Conservation (phyloP, 2,113 vertebrate species). For the Prinia subflava region DNA sequence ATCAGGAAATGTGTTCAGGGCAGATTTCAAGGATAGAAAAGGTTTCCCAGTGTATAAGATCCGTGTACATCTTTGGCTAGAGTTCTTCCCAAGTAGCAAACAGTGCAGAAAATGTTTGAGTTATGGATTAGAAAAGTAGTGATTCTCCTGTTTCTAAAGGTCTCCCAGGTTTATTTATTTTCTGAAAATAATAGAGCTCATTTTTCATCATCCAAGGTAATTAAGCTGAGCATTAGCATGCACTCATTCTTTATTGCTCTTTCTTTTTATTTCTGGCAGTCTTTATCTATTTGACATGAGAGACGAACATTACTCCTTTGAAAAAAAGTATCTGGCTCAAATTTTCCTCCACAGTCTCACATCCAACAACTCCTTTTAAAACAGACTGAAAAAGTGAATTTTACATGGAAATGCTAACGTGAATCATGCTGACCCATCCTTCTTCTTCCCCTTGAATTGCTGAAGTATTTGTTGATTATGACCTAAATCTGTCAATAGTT, state of each 20-base stretch:
- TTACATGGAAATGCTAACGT: background rate
- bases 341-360: background rate
- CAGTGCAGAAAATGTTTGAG: background rate
- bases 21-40: background rate
- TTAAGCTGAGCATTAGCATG: background rate
- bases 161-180: background rate
- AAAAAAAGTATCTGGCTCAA: background rate
- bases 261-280: background rate
- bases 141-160: background rate
- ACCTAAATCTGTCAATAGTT: background rate
- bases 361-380: background rate
- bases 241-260: background rate
- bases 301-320: background rate
- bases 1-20: background rate
- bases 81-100: background rate
- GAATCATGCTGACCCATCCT: background rate
- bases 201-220: conserved; percentile 19
- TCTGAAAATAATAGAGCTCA: conserved; percentile 13
- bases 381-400: background rate
- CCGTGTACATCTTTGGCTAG: background rate
- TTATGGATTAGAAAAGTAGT: background rate
- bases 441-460: background rate
- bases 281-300: background rate
- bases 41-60: background rate
- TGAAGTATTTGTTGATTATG: conserved; percentile 22